phyloP scores from a whole-genome alignment of 1,140 invertebrate genomes.

The Akabosia matsudoensis region DNA sequence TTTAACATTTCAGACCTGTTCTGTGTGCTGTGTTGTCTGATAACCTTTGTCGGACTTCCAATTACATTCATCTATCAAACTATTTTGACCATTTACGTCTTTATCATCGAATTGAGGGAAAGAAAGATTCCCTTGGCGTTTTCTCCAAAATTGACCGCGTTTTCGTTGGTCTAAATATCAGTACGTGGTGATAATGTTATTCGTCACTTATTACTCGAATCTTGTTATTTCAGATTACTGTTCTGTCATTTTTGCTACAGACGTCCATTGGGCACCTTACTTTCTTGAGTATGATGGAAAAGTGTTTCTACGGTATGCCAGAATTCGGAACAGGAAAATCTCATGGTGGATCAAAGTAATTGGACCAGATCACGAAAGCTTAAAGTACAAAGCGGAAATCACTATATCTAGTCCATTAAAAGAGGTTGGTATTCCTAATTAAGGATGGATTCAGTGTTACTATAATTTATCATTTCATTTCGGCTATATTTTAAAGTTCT shows the following conservation, averaged over 20 bases:
- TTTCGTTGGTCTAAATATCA: neutral
- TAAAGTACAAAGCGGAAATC: neutral
- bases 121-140: neutral
- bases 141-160: constrained; percentile 7
- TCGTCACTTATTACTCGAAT: neutral
- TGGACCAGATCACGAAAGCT: neutral
- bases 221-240: neutral
- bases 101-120: neutral
- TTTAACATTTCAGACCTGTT: constrained; percentile 8
- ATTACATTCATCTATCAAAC: neutral
- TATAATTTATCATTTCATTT: no score
- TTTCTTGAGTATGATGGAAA: neutral
- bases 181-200: neutral
- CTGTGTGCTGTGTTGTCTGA: neutral
- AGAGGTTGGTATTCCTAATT: no score
- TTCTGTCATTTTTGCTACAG: neutral
- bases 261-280: neutral
- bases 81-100: neutral
- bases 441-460: no score
- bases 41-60: neutral
- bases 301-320: neutral
- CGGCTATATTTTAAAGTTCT: no score
- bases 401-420: neutral
- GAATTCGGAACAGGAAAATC: neutral
- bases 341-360: neutral